These are phyloP conservation scores for Chrysolina americana DNA, from an alignment of 2,888 invertebrate genomes.

Conservation along the genomic window DNA sequence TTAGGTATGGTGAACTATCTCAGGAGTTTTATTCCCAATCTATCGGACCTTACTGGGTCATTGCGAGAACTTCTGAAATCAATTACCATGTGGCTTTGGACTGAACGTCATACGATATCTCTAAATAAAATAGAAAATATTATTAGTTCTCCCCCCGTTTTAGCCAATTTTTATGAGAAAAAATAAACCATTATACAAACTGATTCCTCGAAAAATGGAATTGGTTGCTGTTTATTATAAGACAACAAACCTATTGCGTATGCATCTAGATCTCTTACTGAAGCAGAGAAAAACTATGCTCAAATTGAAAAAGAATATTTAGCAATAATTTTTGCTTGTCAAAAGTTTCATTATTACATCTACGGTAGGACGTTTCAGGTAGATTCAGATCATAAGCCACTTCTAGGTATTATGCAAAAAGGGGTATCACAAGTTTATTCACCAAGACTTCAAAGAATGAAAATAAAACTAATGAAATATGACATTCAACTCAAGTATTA, in stretches of 20 bases:
- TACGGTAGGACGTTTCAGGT: background rate
- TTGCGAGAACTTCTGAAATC: background rate
- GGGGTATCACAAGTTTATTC: no score
- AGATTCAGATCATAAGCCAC: slow-evolving; percentile 8
- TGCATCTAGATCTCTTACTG: slow-evolving; percentile 1
- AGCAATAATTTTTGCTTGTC: background rate
- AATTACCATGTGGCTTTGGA: background rate
- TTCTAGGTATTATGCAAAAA: slow-evolving; percentile 3
- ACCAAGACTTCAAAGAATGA: no score
- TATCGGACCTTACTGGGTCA: background rate
- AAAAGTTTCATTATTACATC: slow-evolving; percentile 2
- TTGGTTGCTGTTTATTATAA: slow-evolving; percentile 6
- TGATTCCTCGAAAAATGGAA: background rate
- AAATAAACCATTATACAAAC: slow-evolving; percentile 3
- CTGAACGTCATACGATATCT: background rate
- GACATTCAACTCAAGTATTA: background rate
- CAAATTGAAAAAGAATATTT: slow-evolving; percentile 12
- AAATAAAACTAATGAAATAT: background rate
- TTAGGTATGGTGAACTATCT: background rate
- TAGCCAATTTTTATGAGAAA: background rate
- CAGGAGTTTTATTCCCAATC: background rate
- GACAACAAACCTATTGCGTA: background rate
- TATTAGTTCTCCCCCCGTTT: background rate
- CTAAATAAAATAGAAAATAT: background rate
- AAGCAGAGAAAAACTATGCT: background rate